Evolutionary conservation across 2,888 invertebrate species (phyloP), one percentile per base, ranked within the genome.

Genomic region (Criorhina ranunculi): DNA sequence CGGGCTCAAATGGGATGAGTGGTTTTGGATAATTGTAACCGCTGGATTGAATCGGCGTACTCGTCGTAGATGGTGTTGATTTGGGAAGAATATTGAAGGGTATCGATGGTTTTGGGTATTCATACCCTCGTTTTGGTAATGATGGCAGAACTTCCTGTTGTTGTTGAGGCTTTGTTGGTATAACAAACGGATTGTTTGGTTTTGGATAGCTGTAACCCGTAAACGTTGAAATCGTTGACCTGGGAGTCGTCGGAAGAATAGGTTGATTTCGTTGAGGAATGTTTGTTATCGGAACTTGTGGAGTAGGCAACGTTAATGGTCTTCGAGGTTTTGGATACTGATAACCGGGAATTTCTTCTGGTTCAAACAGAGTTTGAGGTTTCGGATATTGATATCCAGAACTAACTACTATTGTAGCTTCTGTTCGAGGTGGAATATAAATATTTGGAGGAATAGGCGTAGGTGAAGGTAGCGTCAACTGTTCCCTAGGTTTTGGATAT

Each of bases 11-110:
- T 8, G 82, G 66, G 0, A 83, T 62, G 9, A 37, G 8, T 24
- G 82, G 82, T 12, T 70, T 77, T 0, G 82, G 64, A 19, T 82
- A 82, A 1, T 35, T 8, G 31, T 81, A 81, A 0, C 81, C 81
- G 42, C 11, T 15, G 15, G 33, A 35, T 12, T 19, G 42, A 0
- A 6, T 31, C 11, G 66, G 60, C 11, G 55, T 33, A 6, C 17
- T 29, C 2, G 53, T 62, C 1, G 60, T 9, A 33, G 57, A 33
- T n/a, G 53, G 44, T 44, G 44, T n/a, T 11, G 29, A 15, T 7
- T 6, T 35, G 5, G 40, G 5, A 1, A 40, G 15, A 11, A 12
- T 31, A 0, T 66, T 37, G 15, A 80, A 80, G 12, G 73, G 59
- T 37, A 49, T 42, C 8, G 57, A 15, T 11, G 69, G 77, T 8